Evolutionary conservation across 2,888 invertebrate genomes (phyloP), one percentile per base, ranked within the genome.

Genomic region (Caenorhabditis imperialis): DNA sequence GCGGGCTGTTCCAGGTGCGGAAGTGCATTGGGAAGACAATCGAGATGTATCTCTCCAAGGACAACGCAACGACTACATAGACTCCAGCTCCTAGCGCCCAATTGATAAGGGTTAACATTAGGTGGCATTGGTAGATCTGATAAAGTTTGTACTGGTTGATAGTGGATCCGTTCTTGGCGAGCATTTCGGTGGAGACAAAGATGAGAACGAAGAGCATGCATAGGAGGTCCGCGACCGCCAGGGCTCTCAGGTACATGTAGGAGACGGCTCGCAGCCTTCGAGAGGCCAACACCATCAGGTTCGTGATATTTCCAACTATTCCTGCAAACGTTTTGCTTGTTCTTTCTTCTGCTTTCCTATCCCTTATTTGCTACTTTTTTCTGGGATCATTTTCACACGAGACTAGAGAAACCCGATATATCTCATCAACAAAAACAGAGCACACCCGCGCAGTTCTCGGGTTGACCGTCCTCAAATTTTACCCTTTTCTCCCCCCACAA

Each of bases 1-100:
- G 76, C 2, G 86, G 86, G 12, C 85, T 84, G 65, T 88, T 88
- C 87, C 88, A 88, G 6, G 81, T 75, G 1, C 88, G 84, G 57
- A 88, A 88, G 61, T 83, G 83, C 79, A 88, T 83, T 10, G 88
- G 88, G 40, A 86, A 88, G 7, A 86, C 84, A 44, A 88, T 85
- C 22, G 85, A 86, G 23, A 88, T 82, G 75, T 85, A 88, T 37
- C 81, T 77, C 48, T 88, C 88, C 27, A 88, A 57, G 16, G 84
- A 85, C 12, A 88, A 67, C 1, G 86, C 86, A 2, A 88, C 85
- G 14, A 88, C 86, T 30, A 87, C 82, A 57, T 82, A 84, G 12
- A 85, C 83, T 1, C 87, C 88, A 18, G 87, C 87, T 20, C 86
- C 84, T n/a, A 86, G 81, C 16, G 87, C 85, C 86, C 84, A 87